Evolutionary conservation across 2,113 vertebrate genomes (phyloP), one percentile per base, ranked within the genome.

Genomic region (Cepphus grylle): DNA sequence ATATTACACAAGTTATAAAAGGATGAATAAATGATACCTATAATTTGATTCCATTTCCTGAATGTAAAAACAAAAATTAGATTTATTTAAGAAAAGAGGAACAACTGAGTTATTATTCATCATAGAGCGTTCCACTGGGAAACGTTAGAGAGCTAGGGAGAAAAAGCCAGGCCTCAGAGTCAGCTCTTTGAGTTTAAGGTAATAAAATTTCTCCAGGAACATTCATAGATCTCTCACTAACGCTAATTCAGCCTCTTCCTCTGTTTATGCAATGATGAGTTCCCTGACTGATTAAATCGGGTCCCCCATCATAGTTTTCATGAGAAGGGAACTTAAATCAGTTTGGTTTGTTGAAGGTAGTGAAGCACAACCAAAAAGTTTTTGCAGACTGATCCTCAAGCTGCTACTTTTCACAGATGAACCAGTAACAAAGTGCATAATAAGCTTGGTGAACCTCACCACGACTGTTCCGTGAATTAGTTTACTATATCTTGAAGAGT

Each of bases 31-130:
- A 36, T 26, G 70, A 94, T 95, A 86, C 65, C 76, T 85, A 87
- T 92, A 90, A 96, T 94, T 85, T 91, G 43, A 95, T 88, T 81
- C 70, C 30, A 92, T 89, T 97, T 97, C 94, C 91, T 91, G 71
- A 47, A 65, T 26, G 38, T 73, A 72, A 92, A 92, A 87, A 78
- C n/a, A 73, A 52, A 45, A 91, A 94, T 96, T 83, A 71, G 81
- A 92, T 96, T 94, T 92, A 81, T 73, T 93, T 88, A 77, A 90
- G 74, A 91, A 90, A 91, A 94, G 20, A 89, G 82, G 25, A 96
- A 90, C 66, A 88, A 82, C 78, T 45, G 55, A 93, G 66, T n/a
- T 81, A 76, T 89, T 96, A 93, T 66, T 97, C 84, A 82, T 88
- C 71, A 89, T 15, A 4, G 40, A 93, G 49, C 1, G 6, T 62